These are phyloP conservation scores for Scaptomyza cyrtandrae DNA, from an alignment of 2,888 invertebrate species.

Conservation along the genomic window DNA sequence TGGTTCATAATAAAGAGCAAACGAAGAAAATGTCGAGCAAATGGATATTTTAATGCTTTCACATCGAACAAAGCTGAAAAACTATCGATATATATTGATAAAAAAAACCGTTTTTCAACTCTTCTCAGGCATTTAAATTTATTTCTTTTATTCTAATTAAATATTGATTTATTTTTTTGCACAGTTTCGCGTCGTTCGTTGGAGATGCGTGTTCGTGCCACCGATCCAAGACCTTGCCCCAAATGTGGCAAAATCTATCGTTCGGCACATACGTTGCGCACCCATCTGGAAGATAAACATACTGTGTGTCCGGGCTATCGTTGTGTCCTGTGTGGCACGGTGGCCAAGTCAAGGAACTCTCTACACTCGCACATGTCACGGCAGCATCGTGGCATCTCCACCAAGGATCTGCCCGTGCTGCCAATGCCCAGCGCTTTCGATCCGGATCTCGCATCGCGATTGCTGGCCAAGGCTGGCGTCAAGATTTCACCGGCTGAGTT, in stretches of 20 bases:
- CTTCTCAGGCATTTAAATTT: too few species aligned
- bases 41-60: slow-evolving; percentile 4
- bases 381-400: slow-evolving; percentile 96
- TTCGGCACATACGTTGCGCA: slow-evolving; percentile 95
- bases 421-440: slow-evolving; percentile 97
- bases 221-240: slow-evolving; percentile 96
- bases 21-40: slow-evolving; percentile 56
- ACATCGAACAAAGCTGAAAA: too few species aligned
- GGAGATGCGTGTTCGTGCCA: slow-evolving; percentile 95
- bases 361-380: slow-evolving; percentile 97
- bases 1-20: slow-evolving; percentile 76
- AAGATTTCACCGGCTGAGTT: slow-evolving; percentile 94
- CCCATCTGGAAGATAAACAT: slow-evolving; percentile 96
- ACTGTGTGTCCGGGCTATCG: slow-evolving; percentile 96
- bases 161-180: background rate
- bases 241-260: slow-evolving; percentile 97
- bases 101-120: background rate
- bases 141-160: too few species aligned
- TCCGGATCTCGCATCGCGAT: slow-evolving; percentile 93
- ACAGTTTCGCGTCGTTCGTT: slow-evolving; percentile 91
- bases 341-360: slow-evolving; percentile 96
- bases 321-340: slow-evolving; percentile 96
- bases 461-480: slow-evolving; percentile 94
- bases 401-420: slow-evolving; percentile 95
- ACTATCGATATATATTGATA: slow-evolving; percentile 6